Percentiles rank a stretch among this genome's conserved stretches.
These are phyloP conservation scores for Ammodytes marinus DNA, from an alignment of 2,113 vertebrate species.

Conservation along the genomic window DNA sequence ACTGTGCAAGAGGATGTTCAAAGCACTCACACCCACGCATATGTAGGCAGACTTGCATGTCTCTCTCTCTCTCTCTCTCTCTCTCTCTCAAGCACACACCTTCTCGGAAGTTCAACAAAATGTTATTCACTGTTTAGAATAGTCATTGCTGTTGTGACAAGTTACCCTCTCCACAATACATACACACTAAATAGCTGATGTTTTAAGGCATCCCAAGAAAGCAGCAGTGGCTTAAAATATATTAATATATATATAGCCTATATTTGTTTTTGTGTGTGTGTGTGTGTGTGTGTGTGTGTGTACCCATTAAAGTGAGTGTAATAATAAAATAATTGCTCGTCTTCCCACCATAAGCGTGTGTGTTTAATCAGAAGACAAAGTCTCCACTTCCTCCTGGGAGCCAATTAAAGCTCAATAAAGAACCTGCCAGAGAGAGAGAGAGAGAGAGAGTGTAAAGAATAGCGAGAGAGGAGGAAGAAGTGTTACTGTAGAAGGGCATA, in stretches of 20 bases:
- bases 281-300: conserved; percentile 24
- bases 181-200: conserved; percentile 27
- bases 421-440: conserved; percentile 57
- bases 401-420: conserved; percentile 81
- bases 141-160: conserved; percentile 57
- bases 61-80: too few species aligned
- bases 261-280: conserved; percentile 1
- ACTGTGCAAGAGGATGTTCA: conserved; percentile 43
- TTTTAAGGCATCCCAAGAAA: conserved; percentile 52
- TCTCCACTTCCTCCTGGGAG: conserved; percentile 75
- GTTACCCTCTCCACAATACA: conserved; percentile 31
- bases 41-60: neutral
- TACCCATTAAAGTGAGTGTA: conserved; percentile 51
- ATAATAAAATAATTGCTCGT: conserved; percentile 72
- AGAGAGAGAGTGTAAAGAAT: conserved; percentile 30
- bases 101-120: conserved; percentile 28
- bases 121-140: conserved; percentile 41
- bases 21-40: conserved; percentile 31
- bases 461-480: conserved; percentile 42
- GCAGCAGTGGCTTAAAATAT: conserved; percentile 53
- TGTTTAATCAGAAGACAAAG: conserved; percentile 76
- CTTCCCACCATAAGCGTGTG: conserved; percentile 63
- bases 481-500: conserved; percentile 49
- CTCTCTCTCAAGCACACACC: neutral
- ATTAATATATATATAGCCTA: too few species aligned